Base-by-base conservation (phyloP, 2,888 invertebrate species). In the Idaea dimidiata region DNA sequence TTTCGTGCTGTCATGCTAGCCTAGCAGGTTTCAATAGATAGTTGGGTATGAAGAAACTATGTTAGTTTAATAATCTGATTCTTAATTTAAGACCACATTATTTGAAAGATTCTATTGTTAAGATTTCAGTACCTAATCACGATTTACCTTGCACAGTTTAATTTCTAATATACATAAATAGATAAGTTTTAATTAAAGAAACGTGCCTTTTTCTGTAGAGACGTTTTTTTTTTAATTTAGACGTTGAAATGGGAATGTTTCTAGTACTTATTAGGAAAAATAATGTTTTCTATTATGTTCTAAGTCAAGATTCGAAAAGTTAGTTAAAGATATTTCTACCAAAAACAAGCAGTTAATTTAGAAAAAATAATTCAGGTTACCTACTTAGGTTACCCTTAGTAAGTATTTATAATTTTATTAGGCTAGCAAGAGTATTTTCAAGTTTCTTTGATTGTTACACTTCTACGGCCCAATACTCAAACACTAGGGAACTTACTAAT, bases 191-290 rank as follows among this genome's bases (percentile, higher is more conserved):
- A 14, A 43, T 10, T 10, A 14, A 8, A 43, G 10, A 33, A 43
- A 43, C 8, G 43, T 10, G 43, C 10, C 33, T 43, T 10, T 43
- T 43, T 43, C 10, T 0, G 14, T 43, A 14, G 43, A 43, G 43
- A 10, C 43, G 43, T 43, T 24, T 3, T 43, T 3, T 43, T 43
- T 14, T 43, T 43, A 43, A 43, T 43, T 43, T 43, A 43, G 43
- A 43, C 43, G 8, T 10, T 43, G 43, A 43, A 43, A 43, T 43
- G 10, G 43, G 43, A 43, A 43, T 43, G 43, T 43, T 43, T 43
- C 43, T 64, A 62, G 65, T 63, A 16, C 60, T 70, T 64, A 64
- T 67, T 62, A 68, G 69, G 69, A 75, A 63, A 75, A 71, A 73
- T 67, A 73, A 75, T 71, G 65, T 69, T 63, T 65, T 58, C 62